Base-by-base conservation (phyloP, 2,113 vertebrate species). In the Poicephalus gulielmi region DNA sequence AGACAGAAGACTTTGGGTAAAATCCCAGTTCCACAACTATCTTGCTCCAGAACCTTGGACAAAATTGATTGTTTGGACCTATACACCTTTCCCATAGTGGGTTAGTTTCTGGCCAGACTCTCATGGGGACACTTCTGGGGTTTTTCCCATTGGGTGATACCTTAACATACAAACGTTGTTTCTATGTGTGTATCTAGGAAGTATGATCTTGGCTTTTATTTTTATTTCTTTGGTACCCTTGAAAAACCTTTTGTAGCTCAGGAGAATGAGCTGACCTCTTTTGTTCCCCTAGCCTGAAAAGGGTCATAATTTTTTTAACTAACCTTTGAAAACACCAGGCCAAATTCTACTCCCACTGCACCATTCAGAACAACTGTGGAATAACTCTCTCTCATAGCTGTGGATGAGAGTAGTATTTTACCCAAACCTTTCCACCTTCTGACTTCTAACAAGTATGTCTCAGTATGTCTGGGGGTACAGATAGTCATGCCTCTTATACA, bases 261-360 rank as follows among this genome's bases (percentile, higher is more conserved):
- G 88, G 83, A 96, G 92, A 96, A 96, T 95, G 90, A 94, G 69
- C 71, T 96, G 92, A 94, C 85, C 88, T 77, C 71, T 93, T 96
- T 96, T 96, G 88, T 97, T 95, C 83, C 64, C 43, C 10, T 44
- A 74, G 85, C 85, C 94, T 97, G 88, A 94, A 96, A 90, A 96
- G 88, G 90, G 92, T 92, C 94, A 80, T 93, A 95, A 94, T 96
- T 94, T 96, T 92, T 95, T 95, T 95, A 96, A 96, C 92, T 96
- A 96, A 96, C 90, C 95, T 95, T 96, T 96, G 92, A 93, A 93
- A 94, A 93, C 83, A 89, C 73, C 69, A 89, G 50, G 64, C 71
- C 88, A 92, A 92, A 94, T 94, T 95, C 90, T 96, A 83, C 85
- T 97, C 92, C 90, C 67, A 81, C 93, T 90, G 68, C 85, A 95